Conservation (phyloP, 1,140 invertebrate genomes). For the Dendrolimus punctatus region DNA sequence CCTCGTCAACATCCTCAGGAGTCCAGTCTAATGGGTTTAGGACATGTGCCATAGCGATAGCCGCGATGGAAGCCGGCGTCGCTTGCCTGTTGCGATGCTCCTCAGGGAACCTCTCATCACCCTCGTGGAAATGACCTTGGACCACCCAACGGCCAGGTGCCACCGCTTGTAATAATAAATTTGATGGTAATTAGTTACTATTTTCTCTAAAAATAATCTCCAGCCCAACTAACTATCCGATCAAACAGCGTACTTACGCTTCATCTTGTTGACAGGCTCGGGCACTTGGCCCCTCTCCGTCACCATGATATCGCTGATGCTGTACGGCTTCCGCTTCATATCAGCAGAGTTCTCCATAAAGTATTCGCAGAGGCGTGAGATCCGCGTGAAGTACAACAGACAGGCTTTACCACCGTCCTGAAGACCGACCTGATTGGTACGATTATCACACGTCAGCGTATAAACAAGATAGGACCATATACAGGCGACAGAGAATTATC, state of each 20-base stretch:
- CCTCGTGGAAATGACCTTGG: slow-evolving; percentile 65
- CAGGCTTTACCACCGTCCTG: slow-evolving; percentile 53
- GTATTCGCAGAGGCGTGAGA: slow-evolving; percentile 45
- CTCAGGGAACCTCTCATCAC: slow-evolving; percentile 54
- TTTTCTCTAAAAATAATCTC: too few species aligned
- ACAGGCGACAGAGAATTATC: too few species aligned
- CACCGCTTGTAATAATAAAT: slow-evolving; percentile 34
- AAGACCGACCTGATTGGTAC: slow-evolving; percentile 38
- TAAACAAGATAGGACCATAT: too few species aligned
- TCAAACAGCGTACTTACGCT: slow-evolving; percentile 35
- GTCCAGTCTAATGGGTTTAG: slow-evolving; percentile 54
- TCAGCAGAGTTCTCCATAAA: slow-evolving; percentile 54
- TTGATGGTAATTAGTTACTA: too few species aligned
- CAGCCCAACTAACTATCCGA: too few species aligned
- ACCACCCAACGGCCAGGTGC: slow-evolving; percentile 66
- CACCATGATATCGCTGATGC: slow-evolving; percentile 60
- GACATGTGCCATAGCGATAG: slow-evolving; percentile 60
- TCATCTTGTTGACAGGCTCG: slow-evolving; percentile 63
- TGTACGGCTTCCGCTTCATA: slow-evolving; percentile 57
- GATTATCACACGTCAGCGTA: not conserved
- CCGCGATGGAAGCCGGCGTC: slow-evolving; percentile 59
- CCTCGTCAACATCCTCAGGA: slow-evolving; percentile 62
- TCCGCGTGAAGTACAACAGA: slow-evolving; percentile 38
- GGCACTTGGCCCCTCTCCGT: slow-evolving; percentile 55
- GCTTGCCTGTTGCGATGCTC: slow-evolving; percentile 67